Percentiles rank a stretch among this genome's conserved stretches.
Conservation (phyloP, 2,888 invertebrate species). For the Cynaeus angustus region DNA sequence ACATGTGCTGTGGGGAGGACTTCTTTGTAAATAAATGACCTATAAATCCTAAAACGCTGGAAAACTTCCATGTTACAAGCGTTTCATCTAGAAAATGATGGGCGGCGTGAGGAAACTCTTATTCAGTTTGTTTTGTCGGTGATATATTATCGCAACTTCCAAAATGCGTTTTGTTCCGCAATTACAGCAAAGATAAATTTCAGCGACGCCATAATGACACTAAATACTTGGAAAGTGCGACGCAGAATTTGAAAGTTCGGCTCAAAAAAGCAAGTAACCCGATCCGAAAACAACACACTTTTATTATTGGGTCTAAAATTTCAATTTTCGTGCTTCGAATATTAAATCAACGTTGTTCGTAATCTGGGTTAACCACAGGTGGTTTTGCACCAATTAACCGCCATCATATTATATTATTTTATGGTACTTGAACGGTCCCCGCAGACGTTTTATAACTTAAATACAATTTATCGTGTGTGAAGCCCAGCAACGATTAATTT, state of each 20-base stretch:
- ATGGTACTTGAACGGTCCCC: constrained; percentile 22
- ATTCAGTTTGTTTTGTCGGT: constrained; percentile 4
- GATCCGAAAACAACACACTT: too few species aligned
- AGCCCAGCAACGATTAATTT: constrained; percentile 10
- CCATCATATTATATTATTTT: constrained; percentile 28
- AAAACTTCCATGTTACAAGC: constrained; percentile 21
- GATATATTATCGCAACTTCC: constrained; percentile 5
- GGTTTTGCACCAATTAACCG: constrained; percentile 31
- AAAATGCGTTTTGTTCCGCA: constrained; percentile 13
- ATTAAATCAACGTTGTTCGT: constrained; percentile 8
- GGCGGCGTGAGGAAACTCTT: constrained; percentile 7
- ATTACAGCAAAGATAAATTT: constrained; percentile 9
- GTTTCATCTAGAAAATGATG: constrained; percentile 12
- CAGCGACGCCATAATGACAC: background rate
- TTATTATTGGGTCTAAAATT: too few species aligned
- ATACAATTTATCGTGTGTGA: constrained; percentile 31
- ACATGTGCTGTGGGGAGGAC: constrained; percentile 41
- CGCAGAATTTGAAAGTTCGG: too few species aligned
- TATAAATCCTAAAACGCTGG: constrained; percentile 24
- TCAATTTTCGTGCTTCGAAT: too few species aligned
- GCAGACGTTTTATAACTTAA: constrained; percentile 34
- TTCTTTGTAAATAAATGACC: constrained; percentile 47
- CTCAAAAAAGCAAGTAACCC: too few species aligned
- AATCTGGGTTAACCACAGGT: constrained; percentile 15
- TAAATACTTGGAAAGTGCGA: too few species aligned